These are phyloP conservation scores for Diglossa brunneiventris DNA, from an alignment of 2,113 vertebrate species.

Conservation along the genomic window DNA sequence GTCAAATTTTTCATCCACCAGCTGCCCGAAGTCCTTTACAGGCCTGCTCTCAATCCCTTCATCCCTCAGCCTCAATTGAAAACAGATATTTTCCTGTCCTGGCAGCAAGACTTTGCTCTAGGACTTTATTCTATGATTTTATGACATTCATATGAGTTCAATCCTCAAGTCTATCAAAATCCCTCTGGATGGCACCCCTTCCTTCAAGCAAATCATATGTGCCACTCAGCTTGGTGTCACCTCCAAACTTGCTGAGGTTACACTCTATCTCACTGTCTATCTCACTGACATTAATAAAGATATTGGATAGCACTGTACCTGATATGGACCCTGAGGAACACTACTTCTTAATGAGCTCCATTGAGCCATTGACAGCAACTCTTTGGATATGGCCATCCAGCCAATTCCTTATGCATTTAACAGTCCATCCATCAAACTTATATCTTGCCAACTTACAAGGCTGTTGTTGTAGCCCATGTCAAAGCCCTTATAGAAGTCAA, in stretches of 20 bases:
- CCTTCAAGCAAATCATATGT: background rate
- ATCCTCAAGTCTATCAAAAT: background rate
- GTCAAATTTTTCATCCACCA: background rate
- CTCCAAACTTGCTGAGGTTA: background rate
- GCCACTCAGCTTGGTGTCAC: background rate
- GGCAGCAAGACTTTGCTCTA: background rate
- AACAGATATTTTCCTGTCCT: background rate
- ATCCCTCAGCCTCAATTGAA: background rate
- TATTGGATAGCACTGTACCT: too few species aligned
- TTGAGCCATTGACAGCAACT: background rate
- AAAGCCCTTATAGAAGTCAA: background rate
- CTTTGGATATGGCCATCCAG: background rate
- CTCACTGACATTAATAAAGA: background rate
- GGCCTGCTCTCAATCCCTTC: background rate
- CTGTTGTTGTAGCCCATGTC: background rate
- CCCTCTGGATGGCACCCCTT: background rate
- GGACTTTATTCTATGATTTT: background rate
- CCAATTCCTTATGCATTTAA: background rate
- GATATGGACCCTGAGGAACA: background rate
- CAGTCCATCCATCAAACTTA: background rate
- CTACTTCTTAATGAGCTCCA: background rate
- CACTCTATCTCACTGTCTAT: background rate
- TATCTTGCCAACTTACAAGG: background rate
- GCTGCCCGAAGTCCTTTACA: background rate
- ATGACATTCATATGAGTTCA: background rate